Evolutionary conservation across 2,888 invertebrate species (phyloP).

Genomic region (Empis stercorea): DNA sequence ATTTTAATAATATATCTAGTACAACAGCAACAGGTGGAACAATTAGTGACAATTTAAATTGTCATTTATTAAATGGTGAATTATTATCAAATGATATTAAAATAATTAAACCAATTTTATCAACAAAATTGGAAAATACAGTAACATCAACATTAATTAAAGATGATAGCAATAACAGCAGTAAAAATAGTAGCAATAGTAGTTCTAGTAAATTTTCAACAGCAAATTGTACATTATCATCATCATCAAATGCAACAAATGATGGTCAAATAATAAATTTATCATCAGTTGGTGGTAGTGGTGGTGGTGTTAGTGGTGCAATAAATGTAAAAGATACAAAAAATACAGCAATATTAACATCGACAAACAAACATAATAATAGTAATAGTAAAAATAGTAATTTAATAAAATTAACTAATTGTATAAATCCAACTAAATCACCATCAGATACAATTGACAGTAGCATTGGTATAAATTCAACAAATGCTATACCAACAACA

Average conservation of each 20-base stretch:
- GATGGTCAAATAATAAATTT: neutral
- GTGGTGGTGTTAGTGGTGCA: constrained; percentile 12
- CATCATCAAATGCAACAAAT: constrained; percentile 24
- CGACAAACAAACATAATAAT: constrained; percentile 20
- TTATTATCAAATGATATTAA: constrained; percentile 29
- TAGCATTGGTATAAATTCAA: constrained; percentile 12
- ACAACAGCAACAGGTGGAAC: constrained; percentile 3
- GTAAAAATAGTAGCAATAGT: constrained; percentile 25
- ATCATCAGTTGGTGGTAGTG: neutral
- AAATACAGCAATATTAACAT: constrained; percentile 13
- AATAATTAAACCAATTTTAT: constrained; percentile 30
- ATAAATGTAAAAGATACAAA: constrained; percentile 25
- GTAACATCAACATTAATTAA: neutral
- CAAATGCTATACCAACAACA: constrained; percentile 7
- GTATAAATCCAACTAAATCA: constrained; percentile 30
- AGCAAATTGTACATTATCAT: constrained; percentile 36
- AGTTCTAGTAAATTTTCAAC: constrained; percentile 36
- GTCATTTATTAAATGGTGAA: constrained; percentile 27
- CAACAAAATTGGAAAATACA: constrained; percentile 6
- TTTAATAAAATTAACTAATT: constrained; percentile 31
- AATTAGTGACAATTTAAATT: constrained; percentile 8
- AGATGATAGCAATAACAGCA: constrained; percentile 25
- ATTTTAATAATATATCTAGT: constrained; percentile 18
- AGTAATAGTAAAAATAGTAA: constrained; percentile 22
- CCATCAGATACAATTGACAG: constrained; percentile 25